Conservation (phyloP, 2,888 invertebrate genomes). For the Eurois occulta region DNA sequence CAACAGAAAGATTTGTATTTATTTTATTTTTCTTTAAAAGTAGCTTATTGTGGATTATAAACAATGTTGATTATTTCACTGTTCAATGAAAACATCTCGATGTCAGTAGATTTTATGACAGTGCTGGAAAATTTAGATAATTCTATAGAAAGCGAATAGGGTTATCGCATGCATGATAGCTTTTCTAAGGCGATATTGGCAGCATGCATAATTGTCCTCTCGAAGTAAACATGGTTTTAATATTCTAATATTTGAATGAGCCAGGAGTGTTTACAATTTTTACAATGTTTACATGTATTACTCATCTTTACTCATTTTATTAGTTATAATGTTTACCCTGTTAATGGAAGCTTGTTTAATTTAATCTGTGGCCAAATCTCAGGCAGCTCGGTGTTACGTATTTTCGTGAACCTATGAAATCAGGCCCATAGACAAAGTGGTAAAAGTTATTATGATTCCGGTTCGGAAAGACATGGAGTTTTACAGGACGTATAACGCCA, state of each 20-base stretch:
- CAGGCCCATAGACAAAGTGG: neutral
- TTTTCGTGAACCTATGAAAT: neutral
- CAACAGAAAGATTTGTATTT: constrained; percentile 9
- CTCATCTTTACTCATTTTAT: constrained; percentile 45
- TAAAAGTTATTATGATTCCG: neutral
- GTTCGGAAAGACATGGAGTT: neutral
- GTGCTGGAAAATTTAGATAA: constrained; percentile 18
- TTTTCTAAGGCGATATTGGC: constrained; percentile 24
- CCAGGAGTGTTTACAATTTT: constrained; percentile 29
- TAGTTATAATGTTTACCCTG: constrained; percentile 35
- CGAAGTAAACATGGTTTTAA: constrained; percentile 31
- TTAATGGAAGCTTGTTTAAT: neutral
- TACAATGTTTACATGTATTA: constrained; percentile 37
- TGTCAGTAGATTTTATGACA: neutral
- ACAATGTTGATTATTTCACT: constrained; percentile 13
- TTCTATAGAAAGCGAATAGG: constrained; percentile 6
- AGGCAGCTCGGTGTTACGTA: neutral
- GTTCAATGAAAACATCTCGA: neutral
- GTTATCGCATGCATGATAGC: neutral
- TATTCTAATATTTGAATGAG: constrained; percentile 10
- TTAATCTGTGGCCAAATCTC: constrained; percentile 13
- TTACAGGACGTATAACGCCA: neutral
- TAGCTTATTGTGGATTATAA: neutral
- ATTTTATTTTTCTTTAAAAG: constrained; percentile 15
- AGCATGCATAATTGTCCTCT: constrained; percentile 23